These are phyloP conservation scores for Microcaecilia unicolor DNA, from an alignment of 2,797 vertebrate species.

Conservation along the genomic window DNA sequence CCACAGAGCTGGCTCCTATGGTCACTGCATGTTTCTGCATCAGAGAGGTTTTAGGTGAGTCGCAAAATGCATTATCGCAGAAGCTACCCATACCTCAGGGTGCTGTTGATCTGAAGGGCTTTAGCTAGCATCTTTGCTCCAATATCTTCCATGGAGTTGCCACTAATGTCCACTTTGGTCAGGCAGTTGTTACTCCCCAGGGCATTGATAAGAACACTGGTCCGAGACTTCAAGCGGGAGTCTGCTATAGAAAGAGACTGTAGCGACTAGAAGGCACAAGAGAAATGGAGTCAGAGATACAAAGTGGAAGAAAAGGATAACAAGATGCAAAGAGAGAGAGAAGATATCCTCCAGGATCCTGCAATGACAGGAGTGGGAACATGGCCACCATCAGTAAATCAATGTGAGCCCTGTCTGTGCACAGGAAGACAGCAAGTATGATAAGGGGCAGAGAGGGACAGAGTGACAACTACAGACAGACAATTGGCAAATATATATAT, in stretches of 20 bases:
- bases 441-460: no score
- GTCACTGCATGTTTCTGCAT: no score
- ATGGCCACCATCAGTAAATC: background rate
- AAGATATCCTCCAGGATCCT: conserved; percentile 82
- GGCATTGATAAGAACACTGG: conserved; percentile 79
- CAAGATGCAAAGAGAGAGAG: background rate
- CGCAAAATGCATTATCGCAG: background rate
- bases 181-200: conserved; percentile 82
- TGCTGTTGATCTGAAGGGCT: conserved; percentile 67
- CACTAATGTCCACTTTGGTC: conserved; percentile 78
- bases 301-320: background rate
- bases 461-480: no score
- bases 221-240: conserved; percentile 74
- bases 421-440: background rate
- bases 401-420: no score
- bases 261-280: conserved; percentile 50
- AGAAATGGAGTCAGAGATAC: background rate
- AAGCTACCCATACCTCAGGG: conserved; percentile 30
- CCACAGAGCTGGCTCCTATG: no score
- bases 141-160: conserved; percentile 77
- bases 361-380: conserved; percentile 8
- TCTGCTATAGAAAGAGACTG: conserved; percentile 78
- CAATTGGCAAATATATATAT: no score
- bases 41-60: no score
- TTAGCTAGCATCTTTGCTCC: conserved; percentile 90